A percentile compares a stretch with the other conserved stretches of the same genome.
phyloP scores from a whole-genome alignment of 53 echinoderm and acorn worm genomes.

The Echinometra lucunter region DNA sequence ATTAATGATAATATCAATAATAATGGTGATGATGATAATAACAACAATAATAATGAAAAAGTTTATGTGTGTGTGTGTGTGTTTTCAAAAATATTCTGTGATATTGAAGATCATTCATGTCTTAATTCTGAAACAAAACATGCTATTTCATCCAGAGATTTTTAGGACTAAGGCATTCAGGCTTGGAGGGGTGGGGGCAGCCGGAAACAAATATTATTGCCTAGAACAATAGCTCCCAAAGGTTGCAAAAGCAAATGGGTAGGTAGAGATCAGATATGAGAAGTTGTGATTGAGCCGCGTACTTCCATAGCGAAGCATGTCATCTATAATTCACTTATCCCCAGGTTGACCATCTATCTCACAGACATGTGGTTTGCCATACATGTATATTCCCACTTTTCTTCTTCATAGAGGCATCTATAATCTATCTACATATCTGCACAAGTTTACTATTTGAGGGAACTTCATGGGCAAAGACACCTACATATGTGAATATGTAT shows the following conservation, averaged over 20 bases:
- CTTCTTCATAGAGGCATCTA: background rate
- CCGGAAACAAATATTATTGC: slow-evolving; percentile 16
- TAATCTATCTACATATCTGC: background rate
- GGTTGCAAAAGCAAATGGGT: background rate
- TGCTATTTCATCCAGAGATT: background rate
- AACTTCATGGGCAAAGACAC: background rate
- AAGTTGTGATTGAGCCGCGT: background rate
- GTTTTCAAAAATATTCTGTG: no score
- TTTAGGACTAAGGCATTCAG: background rate
- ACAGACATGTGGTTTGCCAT: background rate
- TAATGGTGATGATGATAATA: no score
- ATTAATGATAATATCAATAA: no score
- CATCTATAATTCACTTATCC: slow-evolving; percentile 26
- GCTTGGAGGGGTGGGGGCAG: background rate
- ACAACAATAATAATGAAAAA: no score
- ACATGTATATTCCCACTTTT: background rate
- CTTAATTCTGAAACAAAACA: background rate
- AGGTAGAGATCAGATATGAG: slow-evolving; percentile 1
- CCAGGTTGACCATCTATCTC: background rate
- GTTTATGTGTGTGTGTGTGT: no score
- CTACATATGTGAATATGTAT: background rate
- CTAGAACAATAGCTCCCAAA: background rate
- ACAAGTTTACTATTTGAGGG: background rate
- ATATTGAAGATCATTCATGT: background rate
- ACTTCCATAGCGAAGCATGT: background rate